Evolutionary conservation across 2,113 vertebrate species (phyloP).

Genomic region (Larimichthys polyactis): DNA sequence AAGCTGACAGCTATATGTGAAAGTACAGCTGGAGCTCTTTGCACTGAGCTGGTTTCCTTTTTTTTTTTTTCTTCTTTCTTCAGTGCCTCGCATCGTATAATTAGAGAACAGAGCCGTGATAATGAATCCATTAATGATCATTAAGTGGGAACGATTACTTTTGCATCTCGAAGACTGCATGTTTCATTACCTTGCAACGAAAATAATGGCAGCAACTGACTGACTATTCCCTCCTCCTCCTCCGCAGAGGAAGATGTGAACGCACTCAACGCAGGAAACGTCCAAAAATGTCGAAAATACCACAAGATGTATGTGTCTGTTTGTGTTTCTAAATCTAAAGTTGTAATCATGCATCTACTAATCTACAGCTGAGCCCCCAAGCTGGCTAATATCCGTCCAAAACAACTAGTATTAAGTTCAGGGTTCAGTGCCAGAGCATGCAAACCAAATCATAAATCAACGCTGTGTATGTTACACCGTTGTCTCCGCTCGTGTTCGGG

Average conservation of each 20-base stretch:
- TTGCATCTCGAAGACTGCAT: constrained; percentile 10
- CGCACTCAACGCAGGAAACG: neutral
- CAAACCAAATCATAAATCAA: neutral
- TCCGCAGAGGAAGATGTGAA: neutral
- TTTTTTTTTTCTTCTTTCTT: too few relatives aligned
- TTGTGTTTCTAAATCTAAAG: neutral
- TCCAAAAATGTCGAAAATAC: neutral
- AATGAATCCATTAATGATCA: constrained; percentile 47
- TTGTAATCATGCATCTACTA: neutral
- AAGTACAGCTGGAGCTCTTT: neutral
- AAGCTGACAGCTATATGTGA: constrained; percentile 7
- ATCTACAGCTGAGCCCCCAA: neutral
- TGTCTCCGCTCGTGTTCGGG: neutral
- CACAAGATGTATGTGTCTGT: neutral
- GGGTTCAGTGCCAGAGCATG: neutral
- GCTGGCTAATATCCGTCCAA: neutral
- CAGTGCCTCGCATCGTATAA: neutral
- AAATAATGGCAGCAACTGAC: neutral
- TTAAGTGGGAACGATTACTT: constrained; percentile 47
- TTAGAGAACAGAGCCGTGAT: constrained; percentile 25
- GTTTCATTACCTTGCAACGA: constrained; percentile 38
- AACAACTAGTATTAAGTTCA: neutral
- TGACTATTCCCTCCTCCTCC: neutral
- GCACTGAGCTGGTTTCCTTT: too few relatives aligned
- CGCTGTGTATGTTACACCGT: neutral